These are phyloP conservation scores for Alethe castanea DNA, from an alignment of 2,113 vertebrate genomes.

Conservation along the genomic window DNA sequence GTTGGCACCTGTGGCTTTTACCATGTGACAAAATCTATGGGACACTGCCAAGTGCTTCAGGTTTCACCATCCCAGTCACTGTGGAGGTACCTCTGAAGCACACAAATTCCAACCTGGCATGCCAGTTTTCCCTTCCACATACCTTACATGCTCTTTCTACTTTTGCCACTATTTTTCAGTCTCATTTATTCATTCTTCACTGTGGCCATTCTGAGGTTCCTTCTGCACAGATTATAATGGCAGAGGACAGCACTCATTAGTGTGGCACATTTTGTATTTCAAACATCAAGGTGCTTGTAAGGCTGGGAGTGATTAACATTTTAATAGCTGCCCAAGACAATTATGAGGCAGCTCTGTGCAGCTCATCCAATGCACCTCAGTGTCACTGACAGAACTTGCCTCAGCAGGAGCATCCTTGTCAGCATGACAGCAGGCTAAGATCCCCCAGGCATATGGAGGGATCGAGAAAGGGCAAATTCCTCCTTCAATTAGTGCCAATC, in stretches of 20 bases:
- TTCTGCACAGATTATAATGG: background rate
- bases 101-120: background rate
- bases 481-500: constrained; percentile 52
- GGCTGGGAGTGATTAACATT: constrained; percentile 17
- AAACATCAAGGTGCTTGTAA: constrained; percentile 6
- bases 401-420: constrained; percentile 19
- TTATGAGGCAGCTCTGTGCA: background rate
- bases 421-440: constrained; percentile 4
- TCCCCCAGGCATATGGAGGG: background rate
- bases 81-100: background rate
- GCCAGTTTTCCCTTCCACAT: background rate
- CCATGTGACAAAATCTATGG: background rate
- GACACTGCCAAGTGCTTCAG: background rate
- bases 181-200: background rate
- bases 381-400: constrained; percentile 13
- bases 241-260: background rate
- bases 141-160: background rate
- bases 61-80: background rate
- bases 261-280: background rate
- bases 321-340: constrained; percentile 14
- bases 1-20: background rate
- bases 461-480: constrained; percentile 1
- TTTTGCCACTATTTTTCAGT: background rate
- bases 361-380: background rate
- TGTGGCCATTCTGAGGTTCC: background rate